Base-by-base conservation (phyloP, 2,888 invertebrate genomes). In the Pantelozetes paolii region DNA sequence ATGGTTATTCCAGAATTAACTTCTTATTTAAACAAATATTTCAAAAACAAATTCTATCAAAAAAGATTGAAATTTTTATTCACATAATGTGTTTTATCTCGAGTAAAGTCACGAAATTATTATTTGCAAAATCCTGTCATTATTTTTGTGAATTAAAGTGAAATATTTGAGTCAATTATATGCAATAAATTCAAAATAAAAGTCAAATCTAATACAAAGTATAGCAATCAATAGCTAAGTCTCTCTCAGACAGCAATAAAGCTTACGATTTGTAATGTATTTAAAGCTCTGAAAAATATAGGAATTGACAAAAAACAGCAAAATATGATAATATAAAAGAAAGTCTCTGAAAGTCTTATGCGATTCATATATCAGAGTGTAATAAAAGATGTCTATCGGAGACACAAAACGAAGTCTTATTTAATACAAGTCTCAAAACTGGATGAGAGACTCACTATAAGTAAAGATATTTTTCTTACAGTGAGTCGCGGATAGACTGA, bases 391-490 rank as follows among this genome's bases (percentile, higher is more conserved):
- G 59, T 59, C 59, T 59, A 59, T 59, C 59, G 20, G 28, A 59
- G 9, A 28, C 59, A 50, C 20, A 50, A 20, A 18, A 5, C 2
- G 30, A 6, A 59, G 15, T 59, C 59, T 28, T 59, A 59, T 59
- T 59, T 59, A 59, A 32, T 59, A 59, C n/a, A 9, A 28, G 28
- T 28, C n/a, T 59, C 30, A 9, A 59, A 59, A 59, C 26, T 59
- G 30, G 23, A 57, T 23, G 30, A 20, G 5, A 59, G 28, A 59
- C 59, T 59, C 28, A 59, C 30, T 28, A 59, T 13, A 28, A 28
- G 59, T 59, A 59, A 59, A 59, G 30, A 59, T n/a, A 30, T 59
- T n/a, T 59, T 59, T 59, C 59, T 59, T 59, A n/a, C 59, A 59
- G 28, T 59, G 30, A 28, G 30, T 59, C 59, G 30, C 59, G n/a